Percentiles rank a stretch among this genome's conserved stretches.
Evolutionary conservation across 53 echinoderm and acorn worm species (phyloP).

Genomic region (Hippasteria phrygiana): DNA sequence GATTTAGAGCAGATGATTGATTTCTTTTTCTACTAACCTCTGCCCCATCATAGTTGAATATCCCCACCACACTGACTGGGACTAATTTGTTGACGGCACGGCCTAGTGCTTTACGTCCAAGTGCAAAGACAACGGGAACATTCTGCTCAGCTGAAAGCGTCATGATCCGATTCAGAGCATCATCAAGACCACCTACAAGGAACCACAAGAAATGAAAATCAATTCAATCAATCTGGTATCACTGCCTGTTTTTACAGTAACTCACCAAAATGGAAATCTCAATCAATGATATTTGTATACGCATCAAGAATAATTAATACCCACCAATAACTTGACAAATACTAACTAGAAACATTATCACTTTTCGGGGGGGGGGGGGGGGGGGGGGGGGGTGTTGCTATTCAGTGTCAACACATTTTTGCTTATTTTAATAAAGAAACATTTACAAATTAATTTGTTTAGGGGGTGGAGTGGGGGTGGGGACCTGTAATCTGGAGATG

Average conservation of each 20-base stretch:
- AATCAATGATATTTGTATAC: too few species aligned
- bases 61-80: conserved; percentile 96
- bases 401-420: too few species aligned
- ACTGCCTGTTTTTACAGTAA: too few species aligned
- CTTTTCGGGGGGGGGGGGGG: too few species aligned
- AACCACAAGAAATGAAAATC: background rate
- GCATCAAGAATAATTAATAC: too few species aligned
- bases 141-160: conserved; percentile 80
- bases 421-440: too few species aligned
- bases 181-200: conserved; percentile 91
- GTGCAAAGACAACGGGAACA: conserved; percentile 93
- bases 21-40: conserved; percentile 72
- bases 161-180: conserved; percentile 87
- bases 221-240: background rate
- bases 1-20: background rate
- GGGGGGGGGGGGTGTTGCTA: too few species aligned
- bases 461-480: too few species aligned
- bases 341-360: too few species aligned
- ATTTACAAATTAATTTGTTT: too few species aligned
- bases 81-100: conserved; percentile 98
- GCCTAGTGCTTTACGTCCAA: conserved; percentile 93
- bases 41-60: conserved; percentile 97
- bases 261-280: too few species aligned
- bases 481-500: background rate
- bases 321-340: too few species aligned